phyloP scores from a whole-genome alignment of 1,140 invertebrate genomes.

The Augochlora pura region DNA sequence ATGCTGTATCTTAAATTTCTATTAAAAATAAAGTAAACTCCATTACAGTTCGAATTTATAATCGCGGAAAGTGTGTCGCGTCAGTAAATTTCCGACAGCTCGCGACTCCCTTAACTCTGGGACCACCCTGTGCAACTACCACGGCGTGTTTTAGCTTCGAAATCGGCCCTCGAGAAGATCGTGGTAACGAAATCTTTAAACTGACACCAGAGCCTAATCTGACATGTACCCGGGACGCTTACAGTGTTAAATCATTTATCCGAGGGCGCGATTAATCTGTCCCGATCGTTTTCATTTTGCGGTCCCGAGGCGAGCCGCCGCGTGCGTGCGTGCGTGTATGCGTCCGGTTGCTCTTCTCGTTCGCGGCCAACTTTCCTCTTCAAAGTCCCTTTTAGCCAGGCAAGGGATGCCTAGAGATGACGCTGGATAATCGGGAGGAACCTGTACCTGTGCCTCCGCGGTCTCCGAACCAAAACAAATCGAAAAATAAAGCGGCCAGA shows the following conservation, averaged over 20 bases:
- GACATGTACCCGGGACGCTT: not conserved
- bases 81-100: no score
- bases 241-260: constrained; percentile 7
- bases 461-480: constrained; percentile 9
- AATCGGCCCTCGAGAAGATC: no score
- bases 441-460: not conserved
- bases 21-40: no score
- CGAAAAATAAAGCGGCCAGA: not conserved
- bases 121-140: no score
- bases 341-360: constrained; percentile 11
- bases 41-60: no score
- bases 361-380: constrained; percentile 6
- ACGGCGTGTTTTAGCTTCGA: no score
- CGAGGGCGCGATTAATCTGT: constrained; percentile 16
- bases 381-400: not conserved
- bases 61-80: no score
- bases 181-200: constrained; percentile 3
- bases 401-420: not conserved
- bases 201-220: not conserved
- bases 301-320: not conserved
- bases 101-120: no score
- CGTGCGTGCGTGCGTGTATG: not conserved
- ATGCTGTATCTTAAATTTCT: no score
- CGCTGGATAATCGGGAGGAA: constrained; percentile 8
- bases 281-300: constrained; percentile 18